These are phyloP conservation scores for Drosophila pseudoananassae DNA, from an alignment of 1,140 invertebrate species.

Conservation along the genomic window DNA sequence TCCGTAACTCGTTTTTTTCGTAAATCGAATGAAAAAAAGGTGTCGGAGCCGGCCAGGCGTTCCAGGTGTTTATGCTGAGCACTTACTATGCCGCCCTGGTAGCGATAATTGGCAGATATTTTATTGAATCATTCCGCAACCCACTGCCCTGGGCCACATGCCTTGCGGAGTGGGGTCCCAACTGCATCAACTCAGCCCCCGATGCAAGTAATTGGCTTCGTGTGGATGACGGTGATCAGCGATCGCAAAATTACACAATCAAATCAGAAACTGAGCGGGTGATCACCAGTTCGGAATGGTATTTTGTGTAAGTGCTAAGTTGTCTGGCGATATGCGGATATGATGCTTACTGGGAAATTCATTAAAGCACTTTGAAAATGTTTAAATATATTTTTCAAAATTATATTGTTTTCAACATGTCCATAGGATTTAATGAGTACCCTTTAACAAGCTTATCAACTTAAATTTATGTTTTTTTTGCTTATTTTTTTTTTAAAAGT, in stretches of 20 bases:
- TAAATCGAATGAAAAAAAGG: constrained; percentile 85
- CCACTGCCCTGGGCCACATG: constrained; percentile 88
- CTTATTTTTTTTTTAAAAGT: background rate
- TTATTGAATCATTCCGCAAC: constrained; percentile 86
- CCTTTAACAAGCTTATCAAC: no score
- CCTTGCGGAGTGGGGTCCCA: constrained; percentile 86
- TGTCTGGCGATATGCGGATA: constrained; percentile 1
- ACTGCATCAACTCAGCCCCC: constrained; percentile 69
- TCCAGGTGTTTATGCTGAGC: constrained; percentile 88
- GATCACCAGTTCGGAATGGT: constrained; percentile 87
- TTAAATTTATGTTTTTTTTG: background rate
- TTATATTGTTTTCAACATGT: no score
- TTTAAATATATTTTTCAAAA: no score
- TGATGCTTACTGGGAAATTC: constrained; percentile 6
- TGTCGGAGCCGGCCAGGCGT: constrained; percentile 90
- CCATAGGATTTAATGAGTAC: no score
- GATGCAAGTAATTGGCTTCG: constrained; percentile 15
- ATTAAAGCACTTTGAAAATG: background rate
- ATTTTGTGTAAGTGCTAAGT: constrained; percentile 85
- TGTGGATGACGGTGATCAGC: constrained; percentile 21
- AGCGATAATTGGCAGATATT: constrained; percentile 89
- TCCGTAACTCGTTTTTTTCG: constrained; percentile 17
- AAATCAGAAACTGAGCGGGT: constrained; percentile 38
- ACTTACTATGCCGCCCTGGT: constrained; percentile 91
- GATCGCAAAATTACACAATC: constrained; percentile 13